Percentiles rank a stretch among this genome's conserved stretches.
Evolutionary conservation across 2,888 invertebrate species (phyloP).

Genomic region (Lepidochrysops patricia): DNA sequence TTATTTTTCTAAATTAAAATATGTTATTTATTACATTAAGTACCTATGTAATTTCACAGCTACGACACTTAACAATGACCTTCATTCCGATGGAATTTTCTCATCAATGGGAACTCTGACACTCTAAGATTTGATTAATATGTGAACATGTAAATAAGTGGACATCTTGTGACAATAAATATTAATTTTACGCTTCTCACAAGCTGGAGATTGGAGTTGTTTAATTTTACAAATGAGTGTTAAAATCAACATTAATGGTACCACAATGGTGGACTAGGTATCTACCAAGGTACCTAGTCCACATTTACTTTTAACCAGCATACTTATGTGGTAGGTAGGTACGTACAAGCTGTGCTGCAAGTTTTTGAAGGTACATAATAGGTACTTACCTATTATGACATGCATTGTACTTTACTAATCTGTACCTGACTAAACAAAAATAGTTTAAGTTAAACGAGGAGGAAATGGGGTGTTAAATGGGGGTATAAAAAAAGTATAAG

Average conservation of each 20-base stretch:
- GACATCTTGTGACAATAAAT: neutral
- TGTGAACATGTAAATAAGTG: neutral
- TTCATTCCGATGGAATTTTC: neutral
- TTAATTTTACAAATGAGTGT: neutral
- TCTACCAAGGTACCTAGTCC: no score
- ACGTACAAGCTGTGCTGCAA: no score
- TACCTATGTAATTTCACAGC: neutral
- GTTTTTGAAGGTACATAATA: no score
- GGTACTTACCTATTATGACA: no score
- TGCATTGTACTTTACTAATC: no score
- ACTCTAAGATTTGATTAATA: neutral
- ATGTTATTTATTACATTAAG: no score
- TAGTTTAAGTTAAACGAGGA: conserved; percentile 15
- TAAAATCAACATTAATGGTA: neutral
- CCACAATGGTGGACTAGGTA: no score
- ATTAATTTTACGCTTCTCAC: neutral
- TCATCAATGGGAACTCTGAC: neutral
- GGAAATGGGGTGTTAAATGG: conserved; percentile 16
- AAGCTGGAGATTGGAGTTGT: neutral
- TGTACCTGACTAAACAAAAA: no score
- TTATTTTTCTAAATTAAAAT: no score
- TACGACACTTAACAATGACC: neutral
- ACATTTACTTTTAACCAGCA: neutral
- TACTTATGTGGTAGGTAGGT: no score
- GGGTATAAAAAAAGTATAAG: conserved; percentile 21